Conservation (phyloP, 2,888 invertebrate genomes). For the Lasioglossum morio region DNA sequence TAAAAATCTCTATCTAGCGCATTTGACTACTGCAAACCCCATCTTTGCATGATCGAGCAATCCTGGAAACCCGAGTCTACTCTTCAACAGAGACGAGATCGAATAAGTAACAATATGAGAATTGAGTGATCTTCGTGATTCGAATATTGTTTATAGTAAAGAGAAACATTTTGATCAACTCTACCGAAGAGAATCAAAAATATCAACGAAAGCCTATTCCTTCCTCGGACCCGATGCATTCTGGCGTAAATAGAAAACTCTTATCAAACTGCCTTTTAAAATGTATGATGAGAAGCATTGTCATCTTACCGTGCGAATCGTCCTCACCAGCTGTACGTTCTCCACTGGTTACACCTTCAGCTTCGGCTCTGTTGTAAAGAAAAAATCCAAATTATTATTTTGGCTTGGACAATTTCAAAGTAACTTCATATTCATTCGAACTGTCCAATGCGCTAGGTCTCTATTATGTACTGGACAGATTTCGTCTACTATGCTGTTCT, state of each 20-base stretch:
- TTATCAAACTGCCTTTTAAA: slow-evolving; percentile 35
- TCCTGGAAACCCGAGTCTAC: too few relatives aligned
- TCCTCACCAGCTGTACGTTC: slow-evolving; percentile 80
- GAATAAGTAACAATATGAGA: background rate
- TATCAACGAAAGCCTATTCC: slow-evolving; percentile 7
- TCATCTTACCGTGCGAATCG: slow-evolving; percentile 82
- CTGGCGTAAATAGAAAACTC: slow-evolving; percentile 20
- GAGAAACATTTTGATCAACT: background rate
- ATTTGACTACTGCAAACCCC: too few relatives aligned
- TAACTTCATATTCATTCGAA: background rate
- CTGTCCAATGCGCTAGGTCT: slow-evolving; percentile 28
- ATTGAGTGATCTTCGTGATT: background rate
- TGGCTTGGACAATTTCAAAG: too few relatives aligned
- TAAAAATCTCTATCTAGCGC: too few relatives aligned
- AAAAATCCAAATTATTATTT: background rate
- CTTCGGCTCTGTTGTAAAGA: slow-evolving; percentile 76
- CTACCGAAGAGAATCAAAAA: background rate
- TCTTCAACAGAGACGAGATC: background rate
- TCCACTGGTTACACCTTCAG: slow-evolving; percentile 79
- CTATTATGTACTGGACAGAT: slow-evolving; percentile 25
- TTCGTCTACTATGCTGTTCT: background rate
- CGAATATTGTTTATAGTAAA: background rate
- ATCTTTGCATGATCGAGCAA: too few relatives aligned
- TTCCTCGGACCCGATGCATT: slow-evolving; percentile 20
- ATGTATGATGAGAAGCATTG: slow-evolving; percentile 19